Percentiles rank a stretch among this genome's conserved stretches.
phyloP scores from a whole-genome alignment of 2,888 invertebrate species.

The Dicyrtoma fusca region DNA sequence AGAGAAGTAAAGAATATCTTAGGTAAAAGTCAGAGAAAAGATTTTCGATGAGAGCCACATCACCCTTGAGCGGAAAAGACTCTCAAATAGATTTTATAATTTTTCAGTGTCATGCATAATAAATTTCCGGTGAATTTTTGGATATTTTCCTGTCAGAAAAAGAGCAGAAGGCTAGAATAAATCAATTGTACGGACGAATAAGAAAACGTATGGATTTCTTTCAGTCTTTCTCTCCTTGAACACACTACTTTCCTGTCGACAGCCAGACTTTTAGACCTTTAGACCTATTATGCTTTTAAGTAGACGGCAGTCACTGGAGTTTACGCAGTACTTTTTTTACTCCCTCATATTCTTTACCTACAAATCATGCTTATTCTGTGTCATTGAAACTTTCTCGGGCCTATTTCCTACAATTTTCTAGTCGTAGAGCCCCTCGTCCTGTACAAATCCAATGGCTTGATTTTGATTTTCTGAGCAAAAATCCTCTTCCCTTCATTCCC shows the following conservation, averaged over 20 bases:
- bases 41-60: constrained; percentile 10
- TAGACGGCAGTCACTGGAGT: no score
- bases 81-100: constrained; percentile 26
- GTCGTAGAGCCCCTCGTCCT: no score
- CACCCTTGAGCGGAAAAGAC: background rate
- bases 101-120: constrained; percentile 31
- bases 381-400: no score
- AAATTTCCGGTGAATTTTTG: constrained; percentile 29
- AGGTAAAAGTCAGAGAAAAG: constrained; percentile 14
- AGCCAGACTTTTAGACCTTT: background rate
- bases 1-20: background rate
- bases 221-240: background rate
- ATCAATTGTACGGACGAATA: constrained; percentile 20
- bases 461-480: constrained; percentile 1
- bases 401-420: no score
- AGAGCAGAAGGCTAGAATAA: constrained; percentile 27
- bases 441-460: background rate
- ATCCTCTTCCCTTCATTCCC: background rate
- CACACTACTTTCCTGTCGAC: constrained; percentile 6
- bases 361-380: no score
- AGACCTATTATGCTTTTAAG: no score
- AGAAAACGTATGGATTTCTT: constrained; percentile 20
- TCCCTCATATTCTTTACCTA: no score
- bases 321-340: no score
- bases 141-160: constrained; percentile 28